Evolutionary conservation across 37 sponge, comb jelly and placozoan species (phyloP).

Genomic region (Aphrocallistes beatrix): DNA sequence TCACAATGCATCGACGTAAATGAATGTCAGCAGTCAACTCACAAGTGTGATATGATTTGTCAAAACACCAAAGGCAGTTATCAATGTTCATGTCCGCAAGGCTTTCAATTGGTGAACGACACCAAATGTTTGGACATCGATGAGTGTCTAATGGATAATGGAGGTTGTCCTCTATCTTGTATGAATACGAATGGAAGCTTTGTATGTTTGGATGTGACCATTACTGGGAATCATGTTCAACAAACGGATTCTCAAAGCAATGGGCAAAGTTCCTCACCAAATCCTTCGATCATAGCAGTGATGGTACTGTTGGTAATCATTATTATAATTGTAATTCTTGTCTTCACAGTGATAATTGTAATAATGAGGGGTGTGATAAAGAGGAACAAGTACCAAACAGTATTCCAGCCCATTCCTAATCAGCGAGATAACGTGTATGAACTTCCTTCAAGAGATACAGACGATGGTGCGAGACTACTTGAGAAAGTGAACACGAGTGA

Average conservation of each 20-base stretch:
- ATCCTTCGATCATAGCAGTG: background rate
- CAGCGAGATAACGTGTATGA: background rate
- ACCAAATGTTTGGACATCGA: background rate
- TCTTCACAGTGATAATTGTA: background rate
- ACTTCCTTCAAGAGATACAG: background rate
- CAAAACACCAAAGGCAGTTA: background rate
- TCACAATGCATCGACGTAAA: background rate
- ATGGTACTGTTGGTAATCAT: background rate
- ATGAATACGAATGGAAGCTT: background rate
- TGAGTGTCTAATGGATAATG: background rate
- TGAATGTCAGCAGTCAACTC: background rate
- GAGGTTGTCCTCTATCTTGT: background rate
- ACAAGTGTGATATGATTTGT: background rate
- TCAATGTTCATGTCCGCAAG: background rate
- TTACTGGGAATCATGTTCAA: background rate
- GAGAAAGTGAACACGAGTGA: background rate
- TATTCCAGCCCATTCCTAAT: background rate
- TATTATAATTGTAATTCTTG: background rate
- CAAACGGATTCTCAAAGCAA: too few species aligned
- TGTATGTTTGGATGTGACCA: background rate
- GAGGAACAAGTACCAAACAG: background rate
- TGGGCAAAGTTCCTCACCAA: too few species aligned
- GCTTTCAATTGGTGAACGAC: background rate
- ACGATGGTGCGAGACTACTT: background rate
- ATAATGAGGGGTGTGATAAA: background rate